Evolutionary conservation across 2,113 vertebrate species (phyloP), one percentile per base, ranked within the genome.

Genomic region (Nothocercus julius): DNA sequence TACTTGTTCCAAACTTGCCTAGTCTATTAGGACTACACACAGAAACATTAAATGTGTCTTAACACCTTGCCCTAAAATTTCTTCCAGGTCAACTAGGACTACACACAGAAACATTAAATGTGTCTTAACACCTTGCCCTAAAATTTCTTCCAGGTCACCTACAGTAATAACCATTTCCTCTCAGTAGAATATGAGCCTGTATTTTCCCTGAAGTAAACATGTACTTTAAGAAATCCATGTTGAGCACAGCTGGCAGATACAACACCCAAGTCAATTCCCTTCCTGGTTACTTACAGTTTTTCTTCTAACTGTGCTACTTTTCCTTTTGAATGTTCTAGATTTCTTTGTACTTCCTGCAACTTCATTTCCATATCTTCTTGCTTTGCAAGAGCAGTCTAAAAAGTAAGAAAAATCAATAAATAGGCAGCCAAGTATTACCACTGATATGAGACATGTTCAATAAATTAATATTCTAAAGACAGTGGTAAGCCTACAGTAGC

Each of bases 251-350:
- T 42, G 70, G 8, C 22, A n/a, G 1, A 25, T n/a, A 32, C 4
- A 4, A 30, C 2, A 80, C 28, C 4, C 30, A 73, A n/a, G 8
- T 34, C 15, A 59, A 45, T 42, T 82, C 7, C 15, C 17, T 73
- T 73, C n/a, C 27, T 28, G 38, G 19, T 16, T 38, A 98, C 98
- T 98, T 97, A 98, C 98, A 98, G 69, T 92, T 98, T 96, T 84
- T 95, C 96, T 87, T 98, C 82, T 27, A 97, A 96, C 18, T 96
- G 95, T 28, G 93, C 83, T 47, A 97, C 86, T 93, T 97, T 97
- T 75, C 96, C 97, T 66, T 96, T 94, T 36, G 98, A 97, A 51
- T 97, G 94, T 21, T 97, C 85, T 5, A 98, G 91, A 64, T 94
- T 95, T 83, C 73, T 97, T 87, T 97, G 97, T 2, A 84, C 93